Base-by-base conservation (phyloP, 2,797 vertebrate species). In the Hozukius guyotensis region DNA sequence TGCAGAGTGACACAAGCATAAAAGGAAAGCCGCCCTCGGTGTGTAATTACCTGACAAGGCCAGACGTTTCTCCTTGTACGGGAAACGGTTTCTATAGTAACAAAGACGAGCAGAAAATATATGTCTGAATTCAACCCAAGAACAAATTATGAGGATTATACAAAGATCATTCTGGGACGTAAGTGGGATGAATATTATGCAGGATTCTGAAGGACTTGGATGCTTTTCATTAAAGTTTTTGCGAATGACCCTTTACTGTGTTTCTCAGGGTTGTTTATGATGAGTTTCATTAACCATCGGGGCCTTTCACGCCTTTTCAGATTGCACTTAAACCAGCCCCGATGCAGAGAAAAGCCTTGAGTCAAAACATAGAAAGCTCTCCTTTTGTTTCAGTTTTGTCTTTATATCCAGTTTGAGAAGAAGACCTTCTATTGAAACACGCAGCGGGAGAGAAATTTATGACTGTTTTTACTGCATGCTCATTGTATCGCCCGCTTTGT, bases 1-100 rank as follows among this genome's bases (percentile, higher is more conserved):
- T 3, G 27, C 34, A 64, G 65, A 62, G 56, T 29, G 81, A 75
- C 62, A 24, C 13, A 9, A 49, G 42, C 65, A 74, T 38, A 61
- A 78, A 61, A 56, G 64, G n/a, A 75, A 72, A 70, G 49, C 32
- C 65, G 76, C 46, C 68, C 64, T 73, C 56, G 5, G 53, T 52
- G 69, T 68, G 66, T 75, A 75, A 82, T 77, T 75, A 84, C 52
- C 49, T 38, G 61, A 75, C 80, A 75, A 83, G 86, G 83, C 74
- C 71, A 75, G 72, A 73, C 34, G 2, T 60, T 82, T 76, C 65
- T 82, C 57, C 59, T 74, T 72, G 49, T 36, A 8, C 52, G 1
- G 36, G n/a, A 70, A 60, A 68, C 29, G 1, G 83, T 88, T 83
- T 75, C 86, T 83, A 88, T 85, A 85, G 83, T 31, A 77, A 80